Evolutionary conservation across 35 echinoderm and acorn worm genomes (phyloP).

Genomic region (Ophiothrix spiculata): DNA sequence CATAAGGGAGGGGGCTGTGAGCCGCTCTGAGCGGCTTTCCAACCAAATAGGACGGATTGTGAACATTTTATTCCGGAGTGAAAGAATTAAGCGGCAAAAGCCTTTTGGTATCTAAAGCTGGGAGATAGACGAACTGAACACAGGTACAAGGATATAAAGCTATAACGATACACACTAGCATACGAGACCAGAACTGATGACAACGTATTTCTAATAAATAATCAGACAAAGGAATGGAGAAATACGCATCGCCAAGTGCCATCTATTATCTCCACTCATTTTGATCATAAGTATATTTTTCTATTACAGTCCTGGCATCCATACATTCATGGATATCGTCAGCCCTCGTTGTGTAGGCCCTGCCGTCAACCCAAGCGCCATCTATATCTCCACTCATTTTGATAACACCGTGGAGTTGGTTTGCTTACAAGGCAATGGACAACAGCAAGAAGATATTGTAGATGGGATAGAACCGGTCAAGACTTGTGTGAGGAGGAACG

Average conservation of each 20-base stretch:
- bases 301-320: conserved; percentile 31
- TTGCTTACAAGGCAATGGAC: conserved; percentile 73
- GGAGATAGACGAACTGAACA: too few relatives aligned
- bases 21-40: too few relatives aligned
- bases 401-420: conserved; percentile 70
- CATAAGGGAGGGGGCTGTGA: too few relatives aligned
- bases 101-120: not conserved
- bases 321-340: conserved; percentile 71
- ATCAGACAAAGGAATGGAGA: not conserved
- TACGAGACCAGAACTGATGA: not conserved
- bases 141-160: too few relatives aligned
- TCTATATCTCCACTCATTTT: conserved; percentile 64
- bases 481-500: not conserved
- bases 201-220: not conserved
- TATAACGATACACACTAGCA: too few relatives aligned
- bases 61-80: too few relatives aligned
- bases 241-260: not conserved
- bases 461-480: not conserved
- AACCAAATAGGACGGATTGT: too few relatives aligned
- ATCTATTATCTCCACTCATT: not conserved
- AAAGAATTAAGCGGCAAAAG: not conserved
- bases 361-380: conserved; percentile 63
- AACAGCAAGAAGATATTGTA: not conserved
- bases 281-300: too few relatives aligned
- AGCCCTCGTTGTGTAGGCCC: conserved; percentile 83